phyloP scores from a whole-genome alignment of 2,113 vertebrate genomes.

The Takifugu flavidus region DNA sequence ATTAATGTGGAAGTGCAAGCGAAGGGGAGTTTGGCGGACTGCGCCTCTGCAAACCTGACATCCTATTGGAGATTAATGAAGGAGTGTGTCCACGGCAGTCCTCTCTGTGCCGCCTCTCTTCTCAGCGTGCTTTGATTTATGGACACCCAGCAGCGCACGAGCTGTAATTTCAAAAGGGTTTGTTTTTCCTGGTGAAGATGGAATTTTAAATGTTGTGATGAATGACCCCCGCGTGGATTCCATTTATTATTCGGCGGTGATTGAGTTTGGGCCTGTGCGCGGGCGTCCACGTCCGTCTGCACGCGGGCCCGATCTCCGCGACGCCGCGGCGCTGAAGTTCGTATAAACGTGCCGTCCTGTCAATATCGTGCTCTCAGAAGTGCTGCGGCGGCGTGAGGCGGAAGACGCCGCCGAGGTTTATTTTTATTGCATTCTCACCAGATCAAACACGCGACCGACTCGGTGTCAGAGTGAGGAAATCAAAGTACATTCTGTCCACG shows the following conservation, averaged over 20 bases:
- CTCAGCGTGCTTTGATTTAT: conserved; percentile 65
- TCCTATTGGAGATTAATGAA: conserved; percentile 67
- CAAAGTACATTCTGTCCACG: conserved; percentile 33
- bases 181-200: conserved; percentile 71
- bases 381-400: conserved; percentile 25
- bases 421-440: conserved; percentile 26
- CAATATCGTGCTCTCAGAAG: conserved; percentile 20
- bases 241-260: conserved; percentile 46
- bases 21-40: conserved; percentile 39
- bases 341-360: conserved; percentile 7
- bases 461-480: conserved; percentile 43
- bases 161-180: conserved; percentile 67
- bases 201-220: conserved; percentile 72
- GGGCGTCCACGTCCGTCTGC: background rate
- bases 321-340: background rate
- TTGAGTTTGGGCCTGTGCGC: background rate
- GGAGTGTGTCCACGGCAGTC: conserved; percentile 48
- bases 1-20: conserved; percentile 38
- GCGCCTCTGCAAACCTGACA: conserved; percentile 52
- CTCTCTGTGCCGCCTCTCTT: conserved; percentile 43
- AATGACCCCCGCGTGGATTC: conserved; percentile 55
- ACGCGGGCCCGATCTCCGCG: background rate
- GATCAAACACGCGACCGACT: conserved; percentile 34
- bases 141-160: conserved; percentile 63
- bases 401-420: conserved; percentile 26